Percentiles rank a stretch among this genome's conserved stretches.
Conservation (phyloP, 2,797 vertebrate species). For the Leptatherina wallacei region DNA sequence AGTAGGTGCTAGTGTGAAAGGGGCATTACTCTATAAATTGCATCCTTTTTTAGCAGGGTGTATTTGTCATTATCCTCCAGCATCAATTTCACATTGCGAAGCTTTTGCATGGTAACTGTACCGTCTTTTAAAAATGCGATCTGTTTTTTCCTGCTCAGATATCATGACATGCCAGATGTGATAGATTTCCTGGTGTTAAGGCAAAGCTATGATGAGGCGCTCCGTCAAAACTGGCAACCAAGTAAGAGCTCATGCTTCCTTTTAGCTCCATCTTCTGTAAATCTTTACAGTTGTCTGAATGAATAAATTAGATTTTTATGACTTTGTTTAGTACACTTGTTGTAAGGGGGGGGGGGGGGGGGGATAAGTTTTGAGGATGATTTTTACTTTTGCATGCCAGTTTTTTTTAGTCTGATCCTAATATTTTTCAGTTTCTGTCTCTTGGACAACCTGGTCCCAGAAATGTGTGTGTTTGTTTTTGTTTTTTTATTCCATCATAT, state of each 20-base stretch:
- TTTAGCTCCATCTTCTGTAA: background rate
- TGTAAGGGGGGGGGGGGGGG: too few species aligned
- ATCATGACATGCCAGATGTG: constrained; percentile 98
- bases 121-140: background rate
- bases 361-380: background rate
- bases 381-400: background rate
- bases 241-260: constrained; percentile 81
- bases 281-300: background rate
- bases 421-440: background rate
- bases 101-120: background rate
- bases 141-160: constrained; percentile 78
- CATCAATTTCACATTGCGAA: background rate
- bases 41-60: background rate
- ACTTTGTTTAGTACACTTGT: background rate
- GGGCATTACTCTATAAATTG: background rate
- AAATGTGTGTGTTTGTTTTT: background rate
- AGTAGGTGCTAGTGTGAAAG: too few species aligned
- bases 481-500: background rate
- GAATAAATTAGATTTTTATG: background rate
- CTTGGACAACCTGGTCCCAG: background rate
- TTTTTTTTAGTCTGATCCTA: background rate
- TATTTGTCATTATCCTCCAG: background rate
- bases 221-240: constrained; percentile 91
- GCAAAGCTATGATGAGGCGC: constrained; percentile 94
- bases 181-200: constrained; percentile 97